A percentile compares a stretch with the other conserved stretches of the same genome.
These are phyloP conservation scores for Pseudonaja textilis DNA, from an alignment of 2,113 vertebrate species.

Conservation along the genomic window DNA sequence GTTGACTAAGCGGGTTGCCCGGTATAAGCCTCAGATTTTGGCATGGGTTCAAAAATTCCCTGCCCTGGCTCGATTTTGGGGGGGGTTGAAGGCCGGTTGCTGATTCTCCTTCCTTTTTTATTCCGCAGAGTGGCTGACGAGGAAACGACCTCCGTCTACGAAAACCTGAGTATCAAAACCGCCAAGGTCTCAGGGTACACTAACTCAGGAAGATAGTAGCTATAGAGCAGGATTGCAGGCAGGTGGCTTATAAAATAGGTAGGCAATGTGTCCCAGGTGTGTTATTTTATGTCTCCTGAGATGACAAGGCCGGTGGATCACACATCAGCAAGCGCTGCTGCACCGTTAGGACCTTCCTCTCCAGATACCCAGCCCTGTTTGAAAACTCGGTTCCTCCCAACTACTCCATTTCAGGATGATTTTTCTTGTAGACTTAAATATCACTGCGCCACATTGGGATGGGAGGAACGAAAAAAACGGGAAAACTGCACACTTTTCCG, in stretches of 20 bases:
- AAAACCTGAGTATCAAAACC: constrained; percentile 86
- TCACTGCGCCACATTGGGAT: neutral
- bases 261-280: neutral
- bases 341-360: neutral
- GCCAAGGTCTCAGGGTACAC: constrained; percentile 74
- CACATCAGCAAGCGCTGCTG: neutral
- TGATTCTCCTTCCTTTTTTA: neutral
- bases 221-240: neutral
- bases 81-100: neutral
- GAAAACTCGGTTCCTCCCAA: neutral
- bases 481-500: neutral
- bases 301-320: too few species aligned
- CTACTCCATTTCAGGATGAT: neutral
- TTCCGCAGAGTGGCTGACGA: constrained; percentile 73
- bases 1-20: neutral
- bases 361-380: neutral
- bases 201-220: constrained; percentile 75
- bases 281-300: neutral
- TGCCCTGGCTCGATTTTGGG: neutral
- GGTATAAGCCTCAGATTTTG: neutral
- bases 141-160: constrained; percentile 81
- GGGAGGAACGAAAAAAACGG: neutral
- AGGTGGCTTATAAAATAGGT: constrained; percentile 15
- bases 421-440: neutral
- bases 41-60: neutral